phyloP scores from a whole-genome alignment of 2,888 invertebrate genomes.

The Diarsia dahlii region DNA sequence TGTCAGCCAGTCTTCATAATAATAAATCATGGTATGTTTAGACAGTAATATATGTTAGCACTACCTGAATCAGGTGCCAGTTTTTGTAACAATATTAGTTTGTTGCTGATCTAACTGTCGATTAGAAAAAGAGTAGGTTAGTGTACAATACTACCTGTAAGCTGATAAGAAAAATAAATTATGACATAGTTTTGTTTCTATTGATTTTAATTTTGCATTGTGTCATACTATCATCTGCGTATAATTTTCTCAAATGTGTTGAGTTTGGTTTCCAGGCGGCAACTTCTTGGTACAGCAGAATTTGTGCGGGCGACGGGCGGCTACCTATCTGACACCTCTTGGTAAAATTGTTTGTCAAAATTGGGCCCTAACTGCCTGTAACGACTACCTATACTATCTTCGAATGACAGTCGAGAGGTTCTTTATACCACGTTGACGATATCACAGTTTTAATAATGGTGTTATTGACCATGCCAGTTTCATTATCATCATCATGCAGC shows the following conservation, averaged over 20 bases:
- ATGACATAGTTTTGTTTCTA: not conserved
- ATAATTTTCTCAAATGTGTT: not conserved
- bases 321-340: not conserved
- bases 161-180: not conserved
- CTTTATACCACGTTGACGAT: too few species aligned
- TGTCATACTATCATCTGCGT: not conserved
- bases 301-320: too few species aligned
- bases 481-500: too few species aligned
- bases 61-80: slow-evolving; percentile 36
- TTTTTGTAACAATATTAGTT: slow-evolving; percentile 32
- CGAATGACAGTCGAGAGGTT: too few species aligned
- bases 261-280: not conserved
- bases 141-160: not conserved
- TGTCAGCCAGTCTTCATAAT: slow-evolving; percentile 39
- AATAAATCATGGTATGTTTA: slow-evolving; percentile 55
- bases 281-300: not conserved
- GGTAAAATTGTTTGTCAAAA: not conserved
- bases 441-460: too few species aligned
- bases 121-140: not conserved
- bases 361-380: not conserved
- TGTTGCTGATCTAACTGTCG: not conserved
- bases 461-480: too few species aligned
- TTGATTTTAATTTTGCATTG: not conserved
- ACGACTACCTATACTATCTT: not conserved
- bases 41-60: slow-evolving; percentile 53